Conservation (phyloP, 2,113 vertebrate genomes). For the Larimichthys crocea region DNA sequence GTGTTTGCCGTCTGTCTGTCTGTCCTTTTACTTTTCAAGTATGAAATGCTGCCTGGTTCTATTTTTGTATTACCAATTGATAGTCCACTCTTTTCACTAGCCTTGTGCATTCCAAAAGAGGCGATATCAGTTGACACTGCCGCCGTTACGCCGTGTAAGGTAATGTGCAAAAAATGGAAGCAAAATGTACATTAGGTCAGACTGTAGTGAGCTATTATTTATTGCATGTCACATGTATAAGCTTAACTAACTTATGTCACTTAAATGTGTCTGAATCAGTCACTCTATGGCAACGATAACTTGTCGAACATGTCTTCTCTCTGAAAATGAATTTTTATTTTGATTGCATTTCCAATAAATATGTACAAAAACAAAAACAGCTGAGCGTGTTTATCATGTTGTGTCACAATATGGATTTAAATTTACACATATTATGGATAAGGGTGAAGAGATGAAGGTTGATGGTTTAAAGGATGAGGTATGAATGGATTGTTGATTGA, state of each 20-base stretch:
- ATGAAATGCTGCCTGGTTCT: constrained; percentile 77
- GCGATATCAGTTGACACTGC: constrained; percentile 68
- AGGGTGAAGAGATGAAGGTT: no score
- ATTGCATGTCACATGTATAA: constrained; percentile 82
- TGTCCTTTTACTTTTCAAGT: constrained; percentile 69
- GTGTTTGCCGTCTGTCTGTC: constrained; percentile 67
- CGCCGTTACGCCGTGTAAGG: constrained; percentile 63
- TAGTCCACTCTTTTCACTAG: constrained; percentile 65
- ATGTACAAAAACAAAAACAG: constrained; percentile 68
- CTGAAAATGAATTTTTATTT: constrained; percentile 76
- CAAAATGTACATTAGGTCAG: constrained; percentile 61
- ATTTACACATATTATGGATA: no score
- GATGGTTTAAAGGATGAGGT: no score
- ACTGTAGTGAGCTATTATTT: constrained; percentile 75
- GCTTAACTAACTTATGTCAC: constrained; percentile 75
- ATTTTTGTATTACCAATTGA: constrained; percentile 80
- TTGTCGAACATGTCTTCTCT: constrained; percentile 68
- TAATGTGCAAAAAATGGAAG: constrained; percentile 68
- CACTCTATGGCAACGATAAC: constrained; percentile 46
- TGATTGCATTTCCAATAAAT: constrained; percentile 84
- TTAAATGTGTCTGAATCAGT: constrained; percentile 50
- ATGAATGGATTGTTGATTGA: neutral
- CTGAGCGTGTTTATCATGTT: neutral
- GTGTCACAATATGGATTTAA: neutral
- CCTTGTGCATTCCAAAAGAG: constrained; percentile 80